Evolutionary conservation across 2,797 vertebrate genomes (phyloP).

Genomic region (Periparus ater): DNA sequence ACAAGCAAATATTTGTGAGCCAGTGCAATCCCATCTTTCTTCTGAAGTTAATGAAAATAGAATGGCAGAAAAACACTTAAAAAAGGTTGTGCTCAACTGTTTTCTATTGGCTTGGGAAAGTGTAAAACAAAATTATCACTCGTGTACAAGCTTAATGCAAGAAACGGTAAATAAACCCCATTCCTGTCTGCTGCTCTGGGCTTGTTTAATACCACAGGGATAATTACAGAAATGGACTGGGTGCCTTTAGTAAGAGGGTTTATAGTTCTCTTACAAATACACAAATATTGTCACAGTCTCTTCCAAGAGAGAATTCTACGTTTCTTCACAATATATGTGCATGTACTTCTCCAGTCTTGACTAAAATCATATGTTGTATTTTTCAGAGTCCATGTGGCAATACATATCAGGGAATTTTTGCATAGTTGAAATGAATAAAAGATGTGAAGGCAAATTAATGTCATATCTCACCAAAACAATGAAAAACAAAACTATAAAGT

Average conservation of each 20-base stretch:
- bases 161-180: not conserved
- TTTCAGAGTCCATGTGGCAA: constrained; percentile 21
- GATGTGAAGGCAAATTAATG: constrained; percentile 46
- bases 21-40: not conserved
- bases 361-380: not conserved
- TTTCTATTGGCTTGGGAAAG: not conserved
- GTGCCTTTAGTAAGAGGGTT: not conserved
- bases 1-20: not conserved
- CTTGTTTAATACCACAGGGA: not conserved
- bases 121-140: not conserved
- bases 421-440: constrained; percentile 62
- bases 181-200: not conserved
- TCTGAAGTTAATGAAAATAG: not conserved
- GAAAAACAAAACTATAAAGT: constrained; percentile 57
- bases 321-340: not conserved
- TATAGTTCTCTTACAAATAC: not conserved
- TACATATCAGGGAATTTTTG: constrained; percentile 9
- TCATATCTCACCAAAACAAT: constrained; percentile 40
- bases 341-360: not conserved
- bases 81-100: not conserved
- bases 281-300: not conserved
- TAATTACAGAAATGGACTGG: not conserved
- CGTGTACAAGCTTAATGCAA: not conserved
- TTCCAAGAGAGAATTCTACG: not conserved
- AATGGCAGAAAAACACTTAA: not conserved